Evolutionary conservation across 2,888 invertebrate species (phyloP).

Genomic region (Orthonychiurus folsomi): DNA sequence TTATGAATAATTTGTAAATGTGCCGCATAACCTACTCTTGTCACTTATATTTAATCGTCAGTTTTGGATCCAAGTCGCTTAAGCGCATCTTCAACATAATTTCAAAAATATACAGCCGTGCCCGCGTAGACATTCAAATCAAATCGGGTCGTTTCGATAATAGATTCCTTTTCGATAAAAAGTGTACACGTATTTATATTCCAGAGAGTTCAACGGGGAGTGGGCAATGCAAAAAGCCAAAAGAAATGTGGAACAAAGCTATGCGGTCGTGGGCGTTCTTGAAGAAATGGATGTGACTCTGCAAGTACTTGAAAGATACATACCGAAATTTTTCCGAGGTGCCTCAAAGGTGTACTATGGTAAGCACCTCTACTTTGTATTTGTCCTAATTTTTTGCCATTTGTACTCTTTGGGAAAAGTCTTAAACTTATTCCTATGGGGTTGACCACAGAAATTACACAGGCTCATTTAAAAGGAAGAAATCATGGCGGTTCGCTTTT

Average conservation of each 20-base stretch:
- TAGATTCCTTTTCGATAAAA: not conserved
- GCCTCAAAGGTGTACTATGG: constrained; percentile 70
- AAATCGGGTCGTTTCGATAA: not conserved
- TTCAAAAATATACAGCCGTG: too few relatives aligned
- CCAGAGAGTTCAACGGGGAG: constrained; percentile 71
- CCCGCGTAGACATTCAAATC: too few relatives aligned
- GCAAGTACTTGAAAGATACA: constrained; percentile 73
- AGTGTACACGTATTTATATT: not conserved
- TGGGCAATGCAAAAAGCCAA: constrained; percentile 77
- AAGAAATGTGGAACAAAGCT: constrained; percentile 73
- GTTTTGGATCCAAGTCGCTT: too few relatives aligned
- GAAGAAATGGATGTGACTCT: constrained; percentile 79
- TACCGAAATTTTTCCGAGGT: constrained; percentile 73
- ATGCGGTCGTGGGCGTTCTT: constrained; percentile 78
- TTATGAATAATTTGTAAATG: too few relatives aligned
- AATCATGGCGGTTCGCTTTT: too few relatives aligned
- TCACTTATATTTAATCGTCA: too few relatives aligned
- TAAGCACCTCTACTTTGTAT: constrained; percentile 46
- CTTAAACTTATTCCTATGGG: too few relatives aligned
- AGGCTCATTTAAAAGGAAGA: too few relatives aligned
- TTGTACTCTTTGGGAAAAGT: too few relatives aligned
- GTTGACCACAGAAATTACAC: too few relatives aligned
- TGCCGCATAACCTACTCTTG: too few relatives aligned
- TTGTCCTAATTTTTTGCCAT: constrained; percentile 11
- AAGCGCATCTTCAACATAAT: too few relatives aligned